Evolutionary conservation across 2,113 vertebrate genomes (phyloP), one percentile per base, ranked within the genome.

Genomic region (Aythya baeri): DNA sequence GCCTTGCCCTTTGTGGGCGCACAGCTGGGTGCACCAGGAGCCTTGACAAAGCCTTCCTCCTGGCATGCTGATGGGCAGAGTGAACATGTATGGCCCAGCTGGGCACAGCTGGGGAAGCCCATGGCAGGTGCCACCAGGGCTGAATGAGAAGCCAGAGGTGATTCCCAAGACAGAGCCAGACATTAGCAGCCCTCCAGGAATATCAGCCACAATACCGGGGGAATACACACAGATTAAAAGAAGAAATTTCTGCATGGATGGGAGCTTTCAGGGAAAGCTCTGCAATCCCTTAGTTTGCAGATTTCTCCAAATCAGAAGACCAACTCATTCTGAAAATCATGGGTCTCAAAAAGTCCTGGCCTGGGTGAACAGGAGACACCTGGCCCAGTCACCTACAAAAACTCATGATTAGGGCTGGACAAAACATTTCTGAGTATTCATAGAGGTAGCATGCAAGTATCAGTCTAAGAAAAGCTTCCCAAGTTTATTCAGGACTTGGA

Each of bases 31-130:
- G 13, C 3, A 14, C 52, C 36, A 9, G 50, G 10, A 85, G 17
- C 31, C 18, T 16, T 3, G 1, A 18, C 59, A 84, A 32, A 84
- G 27, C 68, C 9, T 3, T 11, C 29, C 15, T 38, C 6, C 11
- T 0, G 4, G 34, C 43, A 27, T 65, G 57, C 4, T 49, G 55
- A 29, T 23, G 38, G 71, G 8, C n/a, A 57, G 32, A 76, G 38
- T 9, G 76, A 58, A n/a, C 17, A 29, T 32, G 32, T 1, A 0
- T 13, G 52, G 29, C 8, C 11, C 31, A 16, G 49, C n/a, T 63
- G 1, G 1, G 14, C 14, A 32, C 27, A 46, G 26, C 6, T 0
- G 0, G 21, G 55, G 22, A 57, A 15, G 63, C 22, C 68, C 61
- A 15, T 0, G 1, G 41, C 10, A 66, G 44, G 5, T 86, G 54